These are phyloP conservation scores for Scolopax bukidnonensis DNA, from an alignment of 2,797 vertebrate genomes.

Conservation along the genomic window DNA sequence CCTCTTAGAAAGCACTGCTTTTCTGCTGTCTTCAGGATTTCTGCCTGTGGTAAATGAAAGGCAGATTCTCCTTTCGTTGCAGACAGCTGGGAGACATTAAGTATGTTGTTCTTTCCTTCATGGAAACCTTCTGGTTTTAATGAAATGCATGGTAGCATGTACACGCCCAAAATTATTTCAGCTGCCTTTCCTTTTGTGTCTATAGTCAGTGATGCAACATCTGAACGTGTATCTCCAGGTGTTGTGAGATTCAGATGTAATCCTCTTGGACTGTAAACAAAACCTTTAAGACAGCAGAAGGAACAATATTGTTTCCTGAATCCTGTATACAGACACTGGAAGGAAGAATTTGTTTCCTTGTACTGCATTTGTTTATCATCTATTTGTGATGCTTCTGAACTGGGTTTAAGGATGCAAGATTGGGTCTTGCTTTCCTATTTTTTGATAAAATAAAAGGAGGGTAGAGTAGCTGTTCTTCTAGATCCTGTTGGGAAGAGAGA, in stretches of 20 bases:
- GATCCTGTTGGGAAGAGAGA: not conserved
- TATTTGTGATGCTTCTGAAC: not conserved
- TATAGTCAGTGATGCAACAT: not conserved
- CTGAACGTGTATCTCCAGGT: not conserved
- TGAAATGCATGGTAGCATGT: not conserved
- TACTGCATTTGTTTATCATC: not conserved
- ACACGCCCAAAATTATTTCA: not conserved
- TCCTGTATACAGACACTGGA: not conserved
- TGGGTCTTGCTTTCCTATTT: not conserved
- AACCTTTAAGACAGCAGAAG: not conserved
- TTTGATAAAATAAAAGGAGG: not conserved
- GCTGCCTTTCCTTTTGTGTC: not conserved
- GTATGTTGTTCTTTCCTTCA: not conserved
- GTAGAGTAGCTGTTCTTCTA: not conserved
- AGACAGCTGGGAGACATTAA: not conserved
- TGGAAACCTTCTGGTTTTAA: not conserved
- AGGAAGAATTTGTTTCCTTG: not conserved
- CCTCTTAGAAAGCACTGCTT: not conserved
- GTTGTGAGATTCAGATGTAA: not conserved
- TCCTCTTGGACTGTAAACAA: not conserved
- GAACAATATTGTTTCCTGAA: not conserved
- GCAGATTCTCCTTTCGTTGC: not conserved
- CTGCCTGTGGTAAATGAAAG: not conserved
- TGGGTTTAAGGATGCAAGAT: not conserved
- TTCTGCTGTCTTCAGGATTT: not conserved